These are phyloP conservation scores for Amblyraja radiata DNA, from an alignment of 2,797 vertebrate species.

Conservation along the genomic window DNA sequence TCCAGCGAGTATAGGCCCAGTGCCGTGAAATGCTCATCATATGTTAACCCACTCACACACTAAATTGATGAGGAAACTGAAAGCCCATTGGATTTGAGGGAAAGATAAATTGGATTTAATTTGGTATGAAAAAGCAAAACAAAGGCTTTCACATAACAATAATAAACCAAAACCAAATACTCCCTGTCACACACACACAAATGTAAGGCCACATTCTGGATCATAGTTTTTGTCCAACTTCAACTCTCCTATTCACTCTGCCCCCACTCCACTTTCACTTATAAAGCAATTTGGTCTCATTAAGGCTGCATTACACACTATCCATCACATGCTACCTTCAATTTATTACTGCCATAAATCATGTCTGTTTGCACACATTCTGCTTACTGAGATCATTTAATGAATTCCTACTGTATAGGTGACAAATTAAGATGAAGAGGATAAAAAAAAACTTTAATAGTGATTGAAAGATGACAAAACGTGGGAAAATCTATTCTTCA, in stretches of 20 bases:
- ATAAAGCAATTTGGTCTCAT: background rate
- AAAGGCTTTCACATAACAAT: no score
- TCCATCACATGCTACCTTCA: background rate
- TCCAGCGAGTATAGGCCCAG: no score
- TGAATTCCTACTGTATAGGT: background rate
- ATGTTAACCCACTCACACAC: no score
- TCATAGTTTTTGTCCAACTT: background rate
- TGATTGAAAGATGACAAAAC: background rate
- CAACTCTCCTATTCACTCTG: no score
- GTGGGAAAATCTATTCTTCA: background rate
- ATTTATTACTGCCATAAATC: background rate
- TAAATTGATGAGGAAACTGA: no score
- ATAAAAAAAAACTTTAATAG: background rate
- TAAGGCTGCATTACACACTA: background rate
- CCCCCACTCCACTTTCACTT: background rate
- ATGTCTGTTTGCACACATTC: background rate
- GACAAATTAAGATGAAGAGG: background rate
- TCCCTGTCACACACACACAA: background rate
- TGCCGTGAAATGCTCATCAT: no score
- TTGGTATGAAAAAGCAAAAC: no score
- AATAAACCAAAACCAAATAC: no score
- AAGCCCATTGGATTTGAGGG: no score
- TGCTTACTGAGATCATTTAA: background rate
- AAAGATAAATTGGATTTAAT: no score
- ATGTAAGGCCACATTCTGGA: background rate